A percentile compares a stretch with the other conserved stretches of the same genome.
phyloP scores from a whole-genome alignment of 2,113 vertebrate genomes.

The Delphinus delphis region DNA sequence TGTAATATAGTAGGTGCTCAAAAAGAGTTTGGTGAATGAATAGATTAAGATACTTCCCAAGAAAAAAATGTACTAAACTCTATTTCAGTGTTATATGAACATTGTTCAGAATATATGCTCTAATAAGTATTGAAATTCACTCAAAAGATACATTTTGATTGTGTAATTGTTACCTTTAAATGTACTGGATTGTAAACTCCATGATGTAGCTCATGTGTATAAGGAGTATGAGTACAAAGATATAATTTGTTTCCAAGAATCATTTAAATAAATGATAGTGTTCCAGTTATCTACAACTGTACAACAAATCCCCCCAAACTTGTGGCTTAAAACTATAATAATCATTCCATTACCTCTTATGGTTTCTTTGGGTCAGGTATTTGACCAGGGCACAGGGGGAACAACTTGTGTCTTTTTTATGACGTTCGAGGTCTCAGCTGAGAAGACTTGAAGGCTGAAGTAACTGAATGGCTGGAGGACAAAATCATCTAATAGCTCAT shows the following conservation, averaged over 20 bases:
- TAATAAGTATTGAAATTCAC: neutral
- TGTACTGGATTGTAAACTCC: neutral
- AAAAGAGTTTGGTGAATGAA: neutral
- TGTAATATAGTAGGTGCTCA: neutral
- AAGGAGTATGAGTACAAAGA: neutral
- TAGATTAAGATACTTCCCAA: neutral
- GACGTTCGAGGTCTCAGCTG: neutral
- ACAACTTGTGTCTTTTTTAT: neutral
- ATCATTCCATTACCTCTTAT: neutral
- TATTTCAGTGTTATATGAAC: neutral
- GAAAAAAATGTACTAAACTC: neutral
- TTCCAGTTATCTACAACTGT: too few relatives aligned
- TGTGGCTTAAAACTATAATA: neutral
- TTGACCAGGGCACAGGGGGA: neutral
- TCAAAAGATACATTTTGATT: neutral
- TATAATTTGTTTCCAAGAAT: neutral
- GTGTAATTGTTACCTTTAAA: neutral
- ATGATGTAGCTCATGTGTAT: neutral
- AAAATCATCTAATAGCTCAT: neutral
- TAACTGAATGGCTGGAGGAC: neutral
- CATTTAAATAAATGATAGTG: neutral
- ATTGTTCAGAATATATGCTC: neutral
- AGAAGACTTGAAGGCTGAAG: neutral
- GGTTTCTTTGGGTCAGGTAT: neutral
- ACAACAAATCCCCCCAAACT: neutral